A percentile compares a stretch with the other conserved stretches of the same genome.
Evolutionary conservation across 2,797 vertebrate genomes (phyloP).

Genomic region (Rhabdomys pumilio): DNA sequence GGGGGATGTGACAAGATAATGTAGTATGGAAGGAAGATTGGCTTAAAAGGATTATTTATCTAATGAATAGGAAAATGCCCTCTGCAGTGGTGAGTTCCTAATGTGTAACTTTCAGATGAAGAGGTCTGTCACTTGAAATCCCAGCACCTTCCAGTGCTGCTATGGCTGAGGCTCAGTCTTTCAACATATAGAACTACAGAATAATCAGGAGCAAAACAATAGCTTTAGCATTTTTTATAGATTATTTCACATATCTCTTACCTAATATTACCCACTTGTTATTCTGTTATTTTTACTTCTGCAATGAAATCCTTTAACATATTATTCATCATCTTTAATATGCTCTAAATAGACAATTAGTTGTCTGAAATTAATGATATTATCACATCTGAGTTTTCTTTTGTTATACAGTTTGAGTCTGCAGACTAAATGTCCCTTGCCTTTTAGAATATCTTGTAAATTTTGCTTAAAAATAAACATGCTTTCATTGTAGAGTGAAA

Average conservation of each 20-base stretch:
- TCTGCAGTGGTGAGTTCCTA: neutral
- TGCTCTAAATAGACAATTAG: neutral
- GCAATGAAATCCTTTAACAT: neutral
- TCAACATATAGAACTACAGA: neutral
- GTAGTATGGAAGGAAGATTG: neutral
- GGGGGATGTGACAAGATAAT: neutral
- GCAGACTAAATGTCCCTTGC: neutral
- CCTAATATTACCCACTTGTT: neutral
- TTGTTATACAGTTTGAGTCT: accelerated
- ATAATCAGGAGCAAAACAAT: neutral
- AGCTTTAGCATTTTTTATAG: neutral
- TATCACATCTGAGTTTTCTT: neutral
- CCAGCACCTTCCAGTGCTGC: too few species aligned
- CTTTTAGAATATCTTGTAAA: neutral
- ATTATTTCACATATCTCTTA: neutral
- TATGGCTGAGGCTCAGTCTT: too few species aligned
- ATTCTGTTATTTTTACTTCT: neutral
- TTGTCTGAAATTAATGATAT: neutral
- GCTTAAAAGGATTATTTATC: neutral
- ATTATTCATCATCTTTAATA: neutral
- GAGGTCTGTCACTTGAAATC: neutral
- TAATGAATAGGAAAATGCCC: neutral
- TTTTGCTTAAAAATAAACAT: neutral
- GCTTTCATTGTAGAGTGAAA: too few species aligned
- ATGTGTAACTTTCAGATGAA: neutral